Evolutionary conservation across 2,113 vertebrate species (phyloP).

Genomic region (Amphilophus citrinellus): DNA sequence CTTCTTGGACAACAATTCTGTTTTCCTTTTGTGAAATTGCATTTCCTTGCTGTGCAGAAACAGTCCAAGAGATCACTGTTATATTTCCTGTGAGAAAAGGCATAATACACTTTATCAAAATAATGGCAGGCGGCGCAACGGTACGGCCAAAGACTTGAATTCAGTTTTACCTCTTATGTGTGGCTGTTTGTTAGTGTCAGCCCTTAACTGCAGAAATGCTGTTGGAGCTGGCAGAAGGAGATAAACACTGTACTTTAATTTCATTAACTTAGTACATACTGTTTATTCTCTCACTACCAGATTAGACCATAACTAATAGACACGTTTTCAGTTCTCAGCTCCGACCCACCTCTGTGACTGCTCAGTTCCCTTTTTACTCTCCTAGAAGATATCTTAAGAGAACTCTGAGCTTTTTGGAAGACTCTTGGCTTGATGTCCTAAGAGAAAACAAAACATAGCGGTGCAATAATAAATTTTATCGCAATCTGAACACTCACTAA

Average conservation of each 20-base stretch:
- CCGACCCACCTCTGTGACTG: constrained; percentile 63
- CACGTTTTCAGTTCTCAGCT: constrained; percentile 46
- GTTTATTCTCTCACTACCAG: constrained; percentile 60
- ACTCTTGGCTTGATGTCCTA: constrained; percentile 60
- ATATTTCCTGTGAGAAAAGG: constrained; percentile 73
- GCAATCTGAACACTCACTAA: constrained; percentile 61
- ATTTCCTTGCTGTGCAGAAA: constrained; percentile 70
- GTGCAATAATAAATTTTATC: constrained; percentile 40
- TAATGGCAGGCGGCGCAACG: constrained; percentile 45
- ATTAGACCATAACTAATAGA: constrained; percentile 58
- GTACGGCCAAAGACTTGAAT: constrained; percentile 52
- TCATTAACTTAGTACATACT: constrained; percentile 46
- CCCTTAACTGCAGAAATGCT: constrained; percentile 74
- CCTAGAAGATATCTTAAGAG: constrained; percentile 50
- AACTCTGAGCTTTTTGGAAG: constrained; percentile 61
- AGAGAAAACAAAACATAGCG: constrained; percentile 69
- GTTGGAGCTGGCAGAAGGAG: constrained; percentile 53
- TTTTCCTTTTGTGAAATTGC: constrained; percentile 73
- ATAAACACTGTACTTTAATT: constrained; percentile 58
- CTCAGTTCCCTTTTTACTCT: constrained; percentile 68
- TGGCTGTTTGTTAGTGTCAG: constrained; percentile 68
- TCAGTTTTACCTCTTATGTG: constrained; percentile 70
- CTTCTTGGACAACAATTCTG: constrained; percentile 78
- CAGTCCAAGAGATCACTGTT: constrained; percentile 75
- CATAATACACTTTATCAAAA: constrained; percentile 63